Evolutionary conservation across 53 echinoderm and acorn worm genomes (phyloP), one percentile per base, ranked within the genome.

Genomic region (Patiria pectinifera): DNA sequence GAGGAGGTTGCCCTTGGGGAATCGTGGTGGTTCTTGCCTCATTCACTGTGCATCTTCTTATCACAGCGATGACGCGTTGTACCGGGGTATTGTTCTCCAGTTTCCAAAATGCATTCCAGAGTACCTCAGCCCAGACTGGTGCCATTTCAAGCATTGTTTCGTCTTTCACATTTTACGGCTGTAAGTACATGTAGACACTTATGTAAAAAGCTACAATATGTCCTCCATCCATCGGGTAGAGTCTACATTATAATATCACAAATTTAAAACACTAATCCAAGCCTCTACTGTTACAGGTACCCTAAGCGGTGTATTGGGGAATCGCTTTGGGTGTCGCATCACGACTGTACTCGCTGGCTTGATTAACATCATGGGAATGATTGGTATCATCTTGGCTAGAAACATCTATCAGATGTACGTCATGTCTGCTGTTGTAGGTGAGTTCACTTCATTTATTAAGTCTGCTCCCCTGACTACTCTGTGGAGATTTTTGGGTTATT

Each of bases 71-170:
- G 86, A 4, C 6, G 0, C 44, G 86, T 8, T 71, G 86, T 45
- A 48, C 71, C 1, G 86, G 86, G 25, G 47, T 86, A 1, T 49
- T 46, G 19, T 86, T 86, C 49, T 13, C 48, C 2, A 71, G 71
- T 23, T 86, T 8, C 2, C 86, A 86, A 45, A 70, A 71, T 72
- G 86, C 71, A 22, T 86, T 86, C n/a, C 19, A 45, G 86, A 86
- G 6, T n/a, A 48, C 86, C 48, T 19, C 86, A 46, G 86, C 86
- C 19, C 74, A 86, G 86, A 86, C 86, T 71, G 74, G 86, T 2
- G 86, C 86, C 23, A 86, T 86, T 69, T 70, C 71, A 4, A 86
- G 86, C 44, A 86, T 86, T 48, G 7, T 86, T 48, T 86, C 86
- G 21, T 18, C 86, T 0, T 6, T 45, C 18, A 71, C 86, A 2